phyloP scores from a whole-genome alignment of 2,113 vertebrate genomes.

The Tyto alba region DNA sequence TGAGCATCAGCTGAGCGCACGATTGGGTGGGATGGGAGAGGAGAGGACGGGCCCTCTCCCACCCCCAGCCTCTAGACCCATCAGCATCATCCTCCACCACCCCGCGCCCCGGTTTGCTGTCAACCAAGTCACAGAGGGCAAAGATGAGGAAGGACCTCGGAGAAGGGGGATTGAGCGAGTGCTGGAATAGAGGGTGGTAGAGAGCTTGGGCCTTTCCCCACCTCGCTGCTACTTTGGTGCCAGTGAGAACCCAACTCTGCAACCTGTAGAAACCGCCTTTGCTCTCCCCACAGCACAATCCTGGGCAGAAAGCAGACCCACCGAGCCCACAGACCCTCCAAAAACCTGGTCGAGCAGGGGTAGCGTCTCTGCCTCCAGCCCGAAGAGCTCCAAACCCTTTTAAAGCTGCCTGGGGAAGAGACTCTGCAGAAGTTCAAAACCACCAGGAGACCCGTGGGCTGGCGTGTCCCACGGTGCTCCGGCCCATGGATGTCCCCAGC shows the following conservation, averaged over 20 bases:
- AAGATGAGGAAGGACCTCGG: not conserved
- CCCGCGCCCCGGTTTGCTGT: too few relatives aligned
- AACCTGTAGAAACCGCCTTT: not conserved
- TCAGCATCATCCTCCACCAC: not conserved
- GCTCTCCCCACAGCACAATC: too few relatives aligned
- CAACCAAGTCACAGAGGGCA: not conserved
- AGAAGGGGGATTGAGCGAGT: not conserved
- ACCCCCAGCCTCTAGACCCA: too few relatives aligned
- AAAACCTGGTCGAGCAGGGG: too few relatives aligned
- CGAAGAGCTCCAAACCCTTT: not conserved
- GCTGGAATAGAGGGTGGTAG: not conserved
- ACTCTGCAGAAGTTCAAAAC: not conserved
- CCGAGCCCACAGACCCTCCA: not conserved
- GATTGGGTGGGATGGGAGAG: not conserved
- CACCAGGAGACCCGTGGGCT: accelerated
- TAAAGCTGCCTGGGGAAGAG: not conserved
- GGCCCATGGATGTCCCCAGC: not conserved
- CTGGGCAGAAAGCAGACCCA: not conserved
- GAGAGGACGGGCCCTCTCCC: not conserved
- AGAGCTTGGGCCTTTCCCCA: not conserved
- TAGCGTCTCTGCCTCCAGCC: not conserved
- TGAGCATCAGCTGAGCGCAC: not conserved
- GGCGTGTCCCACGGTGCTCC: not conserved
- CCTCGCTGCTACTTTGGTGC: not conserved
- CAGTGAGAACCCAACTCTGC: not conserved